Base-by-base conservation (phyloP, 2,888 invertebrate species). In the Iselma pallidipennis region DNA sequence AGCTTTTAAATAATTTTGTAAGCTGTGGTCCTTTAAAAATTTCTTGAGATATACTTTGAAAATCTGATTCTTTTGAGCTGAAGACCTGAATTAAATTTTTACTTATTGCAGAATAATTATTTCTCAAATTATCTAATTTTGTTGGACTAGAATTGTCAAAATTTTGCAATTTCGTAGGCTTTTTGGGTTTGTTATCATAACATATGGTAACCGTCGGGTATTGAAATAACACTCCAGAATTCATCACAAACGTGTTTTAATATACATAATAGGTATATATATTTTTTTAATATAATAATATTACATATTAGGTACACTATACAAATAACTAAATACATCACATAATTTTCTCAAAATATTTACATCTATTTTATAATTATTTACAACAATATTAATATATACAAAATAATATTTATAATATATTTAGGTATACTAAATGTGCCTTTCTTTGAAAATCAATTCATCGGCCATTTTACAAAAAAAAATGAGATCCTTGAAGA, bases 321-420 rank as follows among this genome's bases (percentile, higher is more conserved):
- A 62, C 61, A 62, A 57, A 52, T 51, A 57, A 53, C 57, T 48
- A 57, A 33, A 49, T 54, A 62, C 62, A 62, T 58, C 61, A 61
- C 57, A 61, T 59, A 59, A 42, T 55, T 59, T 49, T 52, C 61
- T 62, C 23, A 45, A 45, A 45, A 57, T 58, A 54, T 29, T 58
- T 55, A 37, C 52, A 21, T 49, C 14, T 55, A 59, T 23, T 28
- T 29, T 57, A 62, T 26, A 55, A 55, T 26, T 53, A 62, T 62
- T 54, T 62, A 62, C 62, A 62, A 51, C 16, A 53, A 56, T 51
- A 56, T 29, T 33, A 25, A 2, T 52, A 57, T 57, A 52, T 52
- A 60, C 29, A 54, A 49, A 45, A 55, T 55, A 29, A 55, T 56
- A 26, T 60, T 29, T 52, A 56, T 56, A 58, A 21, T 25, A 25